These are phyloP conservation scores for Portevinia maculata DNA, from an alignment of 2,888 invertebrate genomes.

Conservation along the genomic window DNA sequence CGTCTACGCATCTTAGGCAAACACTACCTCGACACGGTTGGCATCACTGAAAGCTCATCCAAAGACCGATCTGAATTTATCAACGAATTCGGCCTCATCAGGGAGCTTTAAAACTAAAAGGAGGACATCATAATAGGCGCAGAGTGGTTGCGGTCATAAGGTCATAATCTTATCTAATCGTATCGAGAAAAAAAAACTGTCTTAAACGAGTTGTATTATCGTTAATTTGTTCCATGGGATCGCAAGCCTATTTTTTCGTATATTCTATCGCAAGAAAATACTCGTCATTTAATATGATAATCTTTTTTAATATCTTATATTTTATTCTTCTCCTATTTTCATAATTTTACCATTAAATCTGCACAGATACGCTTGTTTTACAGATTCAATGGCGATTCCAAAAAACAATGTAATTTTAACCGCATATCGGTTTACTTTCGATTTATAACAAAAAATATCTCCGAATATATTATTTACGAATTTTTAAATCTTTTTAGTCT, in stretches of 20 bases:
- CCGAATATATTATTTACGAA: neutral
- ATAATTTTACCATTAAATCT: neutral
- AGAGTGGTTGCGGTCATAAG: too few relatives aligned
- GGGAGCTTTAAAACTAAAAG: too few relatives aligned
- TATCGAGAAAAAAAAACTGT: too few relatives aligned
- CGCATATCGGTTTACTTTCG: constrained; percentile 25
- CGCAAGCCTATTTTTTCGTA: neutral
- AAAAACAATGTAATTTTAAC: neutral
- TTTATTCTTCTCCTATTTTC: neutral
- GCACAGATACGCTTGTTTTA: neutral
- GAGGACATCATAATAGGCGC: too few relatives aligned
- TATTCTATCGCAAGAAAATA: neutral
- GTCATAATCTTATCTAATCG: too few relatives aligned
- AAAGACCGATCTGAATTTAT: too few relatives aligned
- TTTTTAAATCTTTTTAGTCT: neutral
- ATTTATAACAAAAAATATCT: constrained; percentile 16
- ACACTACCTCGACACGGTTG: too few relatives aligned
- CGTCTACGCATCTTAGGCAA: too few relatives aligned
- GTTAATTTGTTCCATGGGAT: too few relatives aligned
- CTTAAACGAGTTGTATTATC: neutral
- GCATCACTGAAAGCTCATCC: too few relatives aligned
- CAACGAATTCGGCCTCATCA: too few relatives aligned
- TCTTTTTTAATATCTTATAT: neutral
- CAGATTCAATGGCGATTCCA: neutral
- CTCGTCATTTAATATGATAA: constrained; percentile 2